A percentile compares a stretch with the other conserved stretches of the same genome.
phyloP scores from a whole-genome alignment of 2,888 invertebrate species.

The Taenaris catops region DNA sequence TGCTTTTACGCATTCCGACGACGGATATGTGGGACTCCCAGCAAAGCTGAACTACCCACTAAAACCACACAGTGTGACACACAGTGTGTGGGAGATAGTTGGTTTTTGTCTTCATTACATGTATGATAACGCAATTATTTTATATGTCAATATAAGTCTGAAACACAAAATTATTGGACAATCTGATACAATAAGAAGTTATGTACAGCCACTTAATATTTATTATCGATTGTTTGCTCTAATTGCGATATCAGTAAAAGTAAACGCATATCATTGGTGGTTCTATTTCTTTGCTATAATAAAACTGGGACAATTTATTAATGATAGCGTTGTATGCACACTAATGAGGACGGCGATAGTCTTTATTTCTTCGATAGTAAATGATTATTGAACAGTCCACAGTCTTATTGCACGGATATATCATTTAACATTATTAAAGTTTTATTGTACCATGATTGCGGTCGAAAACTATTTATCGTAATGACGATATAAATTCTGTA shows the following conservation, averaged over 20 bases:
- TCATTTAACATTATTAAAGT: constrained; percentile 5
- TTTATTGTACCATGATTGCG: neutral
- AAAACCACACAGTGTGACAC: too few species aligned
- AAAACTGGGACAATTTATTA: constrained; percentile 15
- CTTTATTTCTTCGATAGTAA: constrained; percentile 12
- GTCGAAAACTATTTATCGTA: neutral
- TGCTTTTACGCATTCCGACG: too few species aligned
- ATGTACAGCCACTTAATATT: too few species aligned
- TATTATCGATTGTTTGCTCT: neutral
- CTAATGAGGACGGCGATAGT: constrained; percentile 12
- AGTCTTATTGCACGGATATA: neutral
- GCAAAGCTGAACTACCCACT: too few species aligned
- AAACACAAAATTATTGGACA: neutral
- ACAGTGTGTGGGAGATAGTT: too few species aligned
- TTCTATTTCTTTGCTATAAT: constrained; percentile 9
- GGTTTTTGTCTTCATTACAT: too few species aligned
- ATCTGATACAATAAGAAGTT: too few species aligned
- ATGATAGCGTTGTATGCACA: constrained; percentile 15
- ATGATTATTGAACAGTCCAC: constrained; percentile 3
- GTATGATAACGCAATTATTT: too few species aligned
- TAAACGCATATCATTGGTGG: constrained; percentile 3
- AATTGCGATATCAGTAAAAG: neutral
- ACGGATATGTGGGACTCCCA: too few species aligned
- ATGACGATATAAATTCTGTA: too few species aligned
- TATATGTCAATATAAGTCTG: too few species aligned